phyloP scores from a whole-genome alignment of 1,140 invertebrate genomes.

The Leptopilina boulardi region DNA sequence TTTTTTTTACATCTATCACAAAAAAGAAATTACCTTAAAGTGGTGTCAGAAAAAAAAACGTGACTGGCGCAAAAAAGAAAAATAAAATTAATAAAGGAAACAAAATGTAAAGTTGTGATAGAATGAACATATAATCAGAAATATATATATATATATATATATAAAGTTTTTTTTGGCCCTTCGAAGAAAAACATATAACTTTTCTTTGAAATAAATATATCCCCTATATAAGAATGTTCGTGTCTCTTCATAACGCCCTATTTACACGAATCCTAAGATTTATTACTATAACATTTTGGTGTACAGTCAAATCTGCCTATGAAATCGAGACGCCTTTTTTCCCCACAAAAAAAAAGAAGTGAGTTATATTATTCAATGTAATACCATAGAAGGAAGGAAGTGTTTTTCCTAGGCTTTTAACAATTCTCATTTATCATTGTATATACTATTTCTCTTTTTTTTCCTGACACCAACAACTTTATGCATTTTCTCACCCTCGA shows the following conservation, averaged over 20 bases:
- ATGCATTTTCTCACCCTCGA: too few species aligned
- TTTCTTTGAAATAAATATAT: background rate
- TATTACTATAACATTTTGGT: background rate
- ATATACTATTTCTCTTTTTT: background rate
- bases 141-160: too few species aligned
- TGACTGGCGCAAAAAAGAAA: background rate
- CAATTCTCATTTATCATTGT: conserved; percentile 18
- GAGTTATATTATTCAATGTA: background rate
- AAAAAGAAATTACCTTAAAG: too few species aligned
- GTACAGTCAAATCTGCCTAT: background rate
- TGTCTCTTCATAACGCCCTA: conserved; percentile 16
- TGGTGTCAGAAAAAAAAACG: background rate
- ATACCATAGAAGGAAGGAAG: background rate
- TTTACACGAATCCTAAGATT: conserved; percentile 2
- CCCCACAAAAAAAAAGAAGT: background rate
- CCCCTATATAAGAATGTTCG: conserved; percentile 3
- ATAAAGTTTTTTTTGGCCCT: background rate
- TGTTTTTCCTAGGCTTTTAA: background rate
- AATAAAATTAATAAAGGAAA: background rate
- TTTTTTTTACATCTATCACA: too few species aligned
- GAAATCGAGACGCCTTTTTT: background rate
- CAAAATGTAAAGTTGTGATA: background rate
- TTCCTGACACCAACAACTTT: too few species aligned
- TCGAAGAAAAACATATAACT: background rate
- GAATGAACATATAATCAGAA: conserved; percentile 13